Conservation (phyloP, 2,113 vertebrate species). For the Entomyzon cyanotis region DNA sequence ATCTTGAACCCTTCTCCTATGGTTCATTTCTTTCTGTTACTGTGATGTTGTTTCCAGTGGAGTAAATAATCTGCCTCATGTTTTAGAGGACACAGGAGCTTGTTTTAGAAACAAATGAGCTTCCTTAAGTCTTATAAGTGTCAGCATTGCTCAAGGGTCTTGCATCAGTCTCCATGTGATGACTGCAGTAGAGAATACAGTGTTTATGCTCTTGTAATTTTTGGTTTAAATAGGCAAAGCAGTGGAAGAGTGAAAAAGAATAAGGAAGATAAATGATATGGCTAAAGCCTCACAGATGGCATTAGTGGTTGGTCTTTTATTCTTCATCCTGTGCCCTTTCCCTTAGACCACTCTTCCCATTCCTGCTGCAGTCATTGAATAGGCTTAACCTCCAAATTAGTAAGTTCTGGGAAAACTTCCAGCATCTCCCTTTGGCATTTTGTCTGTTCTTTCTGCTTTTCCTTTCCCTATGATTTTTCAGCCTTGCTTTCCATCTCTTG, state of each 20-base stretch:
- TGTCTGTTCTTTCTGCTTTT: neutral
- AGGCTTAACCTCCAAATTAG: neutral
- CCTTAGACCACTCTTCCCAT: neutral
- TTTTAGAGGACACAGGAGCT: neutral
- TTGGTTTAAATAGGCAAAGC: neutral
- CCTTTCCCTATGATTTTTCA: neutral
- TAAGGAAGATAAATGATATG: neutral
- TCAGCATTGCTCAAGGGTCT: neutral
- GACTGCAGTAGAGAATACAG: neutral
- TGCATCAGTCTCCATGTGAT: neutral
- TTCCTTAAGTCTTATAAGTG: neutral
- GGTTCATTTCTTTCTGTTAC: neutral
- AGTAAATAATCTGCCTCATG: neutral
- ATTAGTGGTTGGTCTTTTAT: neutral
- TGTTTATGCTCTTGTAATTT: neutral
- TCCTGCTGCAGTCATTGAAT: neutral
- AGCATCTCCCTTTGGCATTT: neutral
- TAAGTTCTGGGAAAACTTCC: neutral
- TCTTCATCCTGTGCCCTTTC: neutral
- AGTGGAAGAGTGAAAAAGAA: neutral
- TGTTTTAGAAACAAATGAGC: neutral
- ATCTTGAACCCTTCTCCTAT: neutral
- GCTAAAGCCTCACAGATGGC: neutral
- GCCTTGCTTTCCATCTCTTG: neutral
- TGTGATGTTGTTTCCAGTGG: neutral